A percentile compares a stretch with the other conserved stretches of the same genome.
Conservation (phyloP, 1,140 invertebrate genomes). For the Drosophila sucinea region DNA sequence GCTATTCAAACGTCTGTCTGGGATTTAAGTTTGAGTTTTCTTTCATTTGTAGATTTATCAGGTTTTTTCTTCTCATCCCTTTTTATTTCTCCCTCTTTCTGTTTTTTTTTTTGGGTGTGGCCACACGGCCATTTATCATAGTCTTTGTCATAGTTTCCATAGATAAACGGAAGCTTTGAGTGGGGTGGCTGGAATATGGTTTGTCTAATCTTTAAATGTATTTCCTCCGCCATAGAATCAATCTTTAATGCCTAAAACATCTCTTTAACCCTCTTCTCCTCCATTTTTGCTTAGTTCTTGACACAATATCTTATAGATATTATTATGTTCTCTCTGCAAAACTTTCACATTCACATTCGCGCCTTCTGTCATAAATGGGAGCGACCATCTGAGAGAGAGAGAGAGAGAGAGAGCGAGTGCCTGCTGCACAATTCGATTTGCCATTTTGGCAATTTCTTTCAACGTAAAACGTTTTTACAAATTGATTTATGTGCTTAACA, state of each 20-base stretch:
- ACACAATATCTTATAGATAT: slow-evolving; percentile 64
- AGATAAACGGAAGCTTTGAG: too few relatives aligned
- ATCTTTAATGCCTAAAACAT: too few relatives aligned
- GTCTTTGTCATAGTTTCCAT: slow-evolving; percentile 54
- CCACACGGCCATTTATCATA: slow-evolving; percentile 65
- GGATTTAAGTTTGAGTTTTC: slow-evolving; percentile 25
- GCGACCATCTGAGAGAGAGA: too few relatives aligned
- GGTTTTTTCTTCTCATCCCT: slow-evolving; percentile 12
- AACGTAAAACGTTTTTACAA: slow-evolving; percentile 73
- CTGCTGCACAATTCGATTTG: slow-evolving; percentile 57
- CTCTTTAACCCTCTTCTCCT: neutral
- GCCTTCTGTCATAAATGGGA: slow-evolving; percentile 59
- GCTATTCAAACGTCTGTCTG: slow-evolving; percentile 71
- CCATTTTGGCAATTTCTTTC: slow-evolving; percentile 66
- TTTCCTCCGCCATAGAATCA: too few relatives aligned
- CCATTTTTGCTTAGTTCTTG: neutral
- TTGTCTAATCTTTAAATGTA: too few relatives aligned
- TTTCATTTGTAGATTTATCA: slow-evolving; percentile 47
- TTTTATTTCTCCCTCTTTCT: slow-evolving; percentile 1
- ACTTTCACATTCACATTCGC: slow-evolving; percentile 26
- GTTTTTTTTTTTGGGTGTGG: slow-evolving; percentile 4
- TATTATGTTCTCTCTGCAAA: slow-evolving; percentile 4
- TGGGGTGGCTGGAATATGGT: too few relatives aligned
- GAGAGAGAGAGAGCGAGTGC: too few relatives aligned
- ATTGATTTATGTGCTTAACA: slow-evolving; percentile 80